Percentiles rank a stretch among this genome's conserved stretches.
Conservation (phyloP, 2,797 vertebrate genomes). For the Eidolon dupreanum region DNA sequence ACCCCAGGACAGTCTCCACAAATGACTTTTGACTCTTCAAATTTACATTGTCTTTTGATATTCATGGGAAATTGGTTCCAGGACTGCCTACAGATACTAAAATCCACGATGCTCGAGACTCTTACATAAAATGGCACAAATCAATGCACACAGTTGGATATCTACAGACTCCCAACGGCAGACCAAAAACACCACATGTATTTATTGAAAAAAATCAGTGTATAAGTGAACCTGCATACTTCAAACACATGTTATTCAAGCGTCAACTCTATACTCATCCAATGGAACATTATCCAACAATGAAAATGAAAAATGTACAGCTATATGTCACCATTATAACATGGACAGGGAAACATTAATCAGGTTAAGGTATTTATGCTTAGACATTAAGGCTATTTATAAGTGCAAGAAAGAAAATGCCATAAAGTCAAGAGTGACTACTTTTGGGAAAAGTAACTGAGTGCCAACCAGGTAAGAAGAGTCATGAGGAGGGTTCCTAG, state of each 20-base stretch:
- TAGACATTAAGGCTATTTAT: neutral
- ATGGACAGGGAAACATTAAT: neutral
- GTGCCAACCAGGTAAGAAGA: neutral
- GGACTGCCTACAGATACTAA: neutral
- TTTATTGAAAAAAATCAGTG: too few species aligned
- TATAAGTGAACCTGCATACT: neutral
- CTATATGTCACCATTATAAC: neutral
- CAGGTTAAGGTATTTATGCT: neutral
- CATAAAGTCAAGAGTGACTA: neutral
- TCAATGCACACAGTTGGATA: neutral
- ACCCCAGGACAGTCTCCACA: too few species aligned
- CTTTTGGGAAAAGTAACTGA: neutral
- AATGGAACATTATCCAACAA: neutral
- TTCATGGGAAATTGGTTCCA: neutral
- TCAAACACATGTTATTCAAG: neutral
- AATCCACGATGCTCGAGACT: neutral
- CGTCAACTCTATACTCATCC: neutral
- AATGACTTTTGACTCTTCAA: neutral
- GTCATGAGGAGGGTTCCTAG: neutral
- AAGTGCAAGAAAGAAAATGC: neutral
- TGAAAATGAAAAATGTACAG: neutral
- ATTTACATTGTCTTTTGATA: neutral
- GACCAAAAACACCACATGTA: neutral
- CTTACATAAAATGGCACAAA: neutral
- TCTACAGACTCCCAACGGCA: neutral